Evolutionary conservation across 2,888 invertebrate species (phyloP).

Genomic region (Eretmocerus hayati): DNA sequence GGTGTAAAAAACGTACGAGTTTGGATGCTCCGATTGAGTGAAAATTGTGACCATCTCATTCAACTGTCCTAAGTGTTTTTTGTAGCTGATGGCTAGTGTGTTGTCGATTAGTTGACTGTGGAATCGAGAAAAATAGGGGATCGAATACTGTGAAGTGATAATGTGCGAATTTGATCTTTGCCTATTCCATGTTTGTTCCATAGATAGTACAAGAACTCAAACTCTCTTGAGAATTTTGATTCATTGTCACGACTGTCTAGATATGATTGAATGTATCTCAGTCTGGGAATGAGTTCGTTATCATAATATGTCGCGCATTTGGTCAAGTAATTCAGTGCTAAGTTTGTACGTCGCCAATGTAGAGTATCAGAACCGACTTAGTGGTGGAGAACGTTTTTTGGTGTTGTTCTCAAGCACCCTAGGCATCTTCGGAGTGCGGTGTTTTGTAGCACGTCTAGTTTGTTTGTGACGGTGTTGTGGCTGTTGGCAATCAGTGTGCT

Average conservation of each 20-base stretch:
- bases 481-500: too few relatives aligned
- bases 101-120: neutral
- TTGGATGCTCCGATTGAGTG: neutral
- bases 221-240: too few relatives aligned
- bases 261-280: too few relatives aligned
- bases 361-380: neutral
- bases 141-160: neutral
- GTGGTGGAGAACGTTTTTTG: neutral
- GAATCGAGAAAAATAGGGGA: neutral
- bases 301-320: too few relatives aligned
- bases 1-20: neutral
- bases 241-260: too few relatives aligned
- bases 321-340: too few relatives aligned
- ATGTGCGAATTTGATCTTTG: neutral
- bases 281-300: too few relatives aligned
- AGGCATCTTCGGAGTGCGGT: neutral
- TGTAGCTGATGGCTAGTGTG: neutral
- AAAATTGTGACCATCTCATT: neutral
- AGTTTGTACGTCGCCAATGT: too few relatives aligned
- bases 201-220: neutral
- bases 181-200: neutral
- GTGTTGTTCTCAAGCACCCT: neutral
- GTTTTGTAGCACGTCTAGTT: slow-evolving; percentile 1
- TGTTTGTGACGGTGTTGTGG: slow-evolving; percentile 2
- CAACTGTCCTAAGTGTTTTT: neutral